Percentiles rank a stretch among this genome's conserved stretches.
phyloP scores from a whole-genome alignment of 2,888 invertebrate species.

The Cryptus viduatorius region DNA sequence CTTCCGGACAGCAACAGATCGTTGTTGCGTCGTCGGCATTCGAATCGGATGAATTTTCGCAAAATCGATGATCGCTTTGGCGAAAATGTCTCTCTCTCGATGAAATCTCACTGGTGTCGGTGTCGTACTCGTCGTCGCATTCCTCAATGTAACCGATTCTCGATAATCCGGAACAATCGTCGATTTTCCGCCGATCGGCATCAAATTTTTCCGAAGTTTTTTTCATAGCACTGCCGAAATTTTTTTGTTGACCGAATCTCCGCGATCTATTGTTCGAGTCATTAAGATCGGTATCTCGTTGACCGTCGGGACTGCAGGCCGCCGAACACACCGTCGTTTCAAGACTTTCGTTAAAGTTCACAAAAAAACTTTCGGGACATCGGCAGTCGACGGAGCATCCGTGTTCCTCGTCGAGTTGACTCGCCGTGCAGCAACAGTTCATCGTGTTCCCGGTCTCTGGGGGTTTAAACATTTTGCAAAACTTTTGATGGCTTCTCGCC shows the following conservation, averaged over 20 bases:
- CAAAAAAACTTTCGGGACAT: conserved; percentile 64
- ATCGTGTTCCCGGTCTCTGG: conserved; percentile 52
- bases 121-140: conserved; percentile 32
- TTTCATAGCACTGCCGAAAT: not conserved
- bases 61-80: not conserved
- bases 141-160: conserved; percentile 56
- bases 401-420: conserved; percentile 49
- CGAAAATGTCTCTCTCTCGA: not conserved
- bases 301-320: not conserved
- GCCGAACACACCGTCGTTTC: conserved; percentile 35
- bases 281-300: not conserved
- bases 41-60: conserved; percentile 25
- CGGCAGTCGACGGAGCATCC: conserved; percentile 56
- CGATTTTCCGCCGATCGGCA: not conserved
- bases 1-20: conserved; percentile 35
- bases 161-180: conserved; percentile 19
- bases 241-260: not conserved
- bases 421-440: conserved; percentile 55
- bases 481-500: conserved; percentile 44
- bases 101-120: not conserved
- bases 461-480: conserved; percentile 58
- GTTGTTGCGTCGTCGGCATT: conserved; percentile 20
- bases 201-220: conserved; percentile 14
- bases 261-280: not conserved
- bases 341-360: not conserved